Conservation (phyloP, 2,113 vertebrate species). For the Cichladusa arquata region DNA sequence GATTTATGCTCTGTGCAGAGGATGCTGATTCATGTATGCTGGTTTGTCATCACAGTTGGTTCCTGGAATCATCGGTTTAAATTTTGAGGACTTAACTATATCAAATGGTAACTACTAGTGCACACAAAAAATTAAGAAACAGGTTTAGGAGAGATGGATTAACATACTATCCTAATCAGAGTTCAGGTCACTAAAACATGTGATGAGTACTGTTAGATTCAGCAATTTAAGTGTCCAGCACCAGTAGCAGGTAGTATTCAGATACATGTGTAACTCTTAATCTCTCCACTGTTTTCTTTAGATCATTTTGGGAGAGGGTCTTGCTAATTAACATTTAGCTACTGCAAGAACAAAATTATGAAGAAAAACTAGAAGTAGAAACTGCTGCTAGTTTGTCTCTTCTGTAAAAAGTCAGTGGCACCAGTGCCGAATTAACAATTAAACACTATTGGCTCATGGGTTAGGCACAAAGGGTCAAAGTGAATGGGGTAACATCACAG, state of each 20-base stretch:
- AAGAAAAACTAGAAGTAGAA: not conserved
- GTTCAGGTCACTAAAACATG: not conserved
- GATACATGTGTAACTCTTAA: not conserved
- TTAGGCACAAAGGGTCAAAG: not conserved
- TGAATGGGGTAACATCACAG: not conserved
- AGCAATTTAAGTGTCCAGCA: not conserved
- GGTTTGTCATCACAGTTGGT: not conserved
- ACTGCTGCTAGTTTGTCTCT: not conserved
- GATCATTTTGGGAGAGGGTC: not conserved
- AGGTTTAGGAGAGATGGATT: not conserved
- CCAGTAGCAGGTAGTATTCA: not conserved
- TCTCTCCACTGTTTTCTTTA: not conserved
- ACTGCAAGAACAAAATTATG: not conserved
- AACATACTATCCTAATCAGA: not conserved
- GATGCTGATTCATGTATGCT: fast-evolving
- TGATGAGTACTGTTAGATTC: not conserved
- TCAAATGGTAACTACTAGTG: not conserved
- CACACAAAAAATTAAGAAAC: not conserved
- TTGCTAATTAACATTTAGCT: not conserved
- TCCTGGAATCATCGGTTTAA: not conserved
- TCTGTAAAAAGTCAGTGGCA: not conserved
- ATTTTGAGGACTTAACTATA: not conserved
- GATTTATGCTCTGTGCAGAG: not conserved
- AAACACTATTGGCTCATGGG: not conserved
- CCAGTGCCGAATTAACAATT: not conserved